These are phyloP conservation scores for Acestrorhynchus altus DNA, from an alignment of 2,797 vertebrate genomes.

Conservation along the genomic window DNA sequence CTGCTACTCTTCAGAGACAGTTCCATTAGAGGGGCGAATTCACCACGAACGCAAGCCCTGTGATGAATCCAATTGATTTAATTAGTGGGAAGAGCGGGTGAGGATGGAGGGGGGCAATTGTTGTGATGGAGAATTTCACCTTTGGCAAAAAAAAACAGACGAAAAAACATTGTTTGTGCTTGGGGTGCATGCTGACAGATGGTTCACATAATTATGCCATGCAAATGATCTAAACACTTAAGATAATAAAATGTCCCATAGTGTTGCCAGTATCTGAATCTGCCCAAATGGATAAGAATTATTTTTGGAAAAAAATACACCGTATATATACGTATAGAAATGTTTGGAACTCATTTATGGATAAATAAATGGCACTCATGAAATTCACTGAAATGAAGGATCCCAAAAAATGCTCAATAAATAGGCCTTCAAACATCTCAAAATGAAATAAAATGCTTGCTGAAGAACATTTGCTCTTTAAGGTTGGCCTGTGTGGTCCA, in stretches of 20 bases:
- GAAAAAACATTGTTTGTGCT: neutral
- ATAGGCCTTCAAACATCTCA: too few relatives aligned
- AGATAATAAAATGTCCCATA: conserved; percentile 5
- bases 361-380: too few relatives aligned
- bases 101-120: conserved; percentile 18
- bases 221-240: conserved; percentile 20
- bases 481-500: too few relatives aligned
- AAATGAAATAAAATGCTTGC: too few relatives aligned
- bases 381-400: too few relatives aligned
- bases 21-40: conserved; percentile 36
- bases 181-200: conserved; percentile 2
- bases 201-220: conserved; percentile 16
- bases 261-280: too few relatives aligned
- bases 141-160: conserved; percentile 8
- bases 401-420: too few relatives aligned
- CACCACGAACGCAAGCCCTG: conserved; percentile 28
- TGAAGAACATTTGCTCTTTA: too few relatives aligned
- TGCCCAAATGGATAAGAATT: too few relatives aligned
- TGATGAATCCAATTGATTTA: conserved; percentile 52
- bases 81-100: conserved; percentile 37
- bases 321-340: too few relatives aligned
- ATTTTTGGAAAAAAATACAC: too few relatives aligned
- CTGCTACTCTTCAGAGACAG: conserved; percentile 42
- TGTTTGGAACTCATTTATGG: too few relatives aligned
- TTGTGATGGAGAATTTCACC: conserved; percentile 13